Base-by-base conservation (phyloP, 2,113 vertebrate genomes). In the Brachyhypopomus gauderio region DNA sequence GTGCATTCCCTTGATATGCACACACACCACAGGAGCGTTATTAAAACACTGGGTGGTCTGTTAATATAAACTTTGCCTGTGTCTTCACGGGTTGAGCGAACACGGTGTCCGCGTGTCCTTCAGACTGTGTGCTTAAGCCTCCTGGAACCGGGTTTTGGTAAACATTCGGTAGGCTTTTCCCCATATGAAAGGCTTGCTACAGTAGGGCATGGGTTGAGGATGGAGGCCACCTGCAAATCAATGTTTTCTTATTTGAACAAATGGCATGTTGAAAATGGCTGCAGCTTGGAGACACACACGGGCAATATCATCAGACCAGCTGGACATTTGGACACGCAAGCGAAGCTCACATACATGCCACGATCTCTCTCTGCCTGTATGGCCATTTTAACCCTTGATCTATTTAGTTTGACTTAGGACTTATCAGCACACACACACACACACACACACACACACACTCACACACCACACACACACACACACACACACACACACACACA, bases 371-470 rank as follows among this genome's bases (percentile, higher is more conserved):
- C 14, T 80, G 41, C 34, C 14, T 78, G 45, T 56, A 76, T 79
- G 62, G 27, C 34, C 60, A 70, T 72, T 83, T 80, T 78, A 74
- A 74, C 82, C 60, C 45, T 34, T 58, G 48, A 77, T 48, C 70
- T 73, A 63, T 58, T 69, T 69, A 76, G 82, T 84, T 72, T 85
- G 82, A 81, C 73, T 81, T 75, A 75, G 75, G 63, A 81, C 45
- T 71, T 83, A 77, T 81, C 36, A 80, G 75, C 74, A 62, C 59
- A 38, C 3, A 27, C 55, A 62, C 45, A 75, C 67, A 64, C 52
- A 60, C 83, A 77, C 72, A 82, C 81, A 77, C 78, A 71, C 56
- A 86, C 70, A 76, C 69, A 79, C 62, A 69, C n/a, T n/a, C n/a
- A n/a, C n/a, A n/a, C n/a, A n/a, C n/a, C 45, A 83, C 56, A 78